These are phyloP conservation scores for Scomberomorus guttatus DNA, from an alignment of 2,797 vertebrate genomes.

Conservation along the genomic window DNA sequence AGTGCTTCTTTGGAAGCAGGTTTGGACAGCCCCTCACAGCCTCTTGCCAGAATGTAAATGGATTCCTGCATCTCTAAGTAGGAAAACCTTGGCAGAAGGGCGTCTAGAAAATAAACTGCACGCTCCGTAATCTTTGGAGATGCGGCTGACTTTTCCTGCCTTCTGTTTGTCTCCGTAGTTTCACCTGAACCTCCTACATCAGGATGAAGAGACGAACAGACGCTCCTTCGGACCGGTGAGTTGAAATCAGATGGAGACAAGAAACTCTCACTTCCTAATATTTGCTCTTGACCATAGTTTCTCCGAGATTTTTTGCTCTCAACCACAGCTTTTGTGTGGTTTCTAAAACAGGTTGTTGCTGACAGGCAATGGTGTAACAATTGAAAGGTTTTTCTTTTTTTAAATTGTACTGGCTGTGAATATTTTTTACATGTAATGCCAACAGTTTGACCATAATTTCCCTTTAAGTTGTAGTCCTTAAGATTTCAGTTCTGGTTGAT, in stretches of 20 bases:
- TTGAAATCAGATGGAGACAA: neutral
- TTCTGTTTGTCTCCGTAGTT: conserved; percentile 40
- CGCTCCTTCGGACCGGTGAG: conserved; percentile 76
- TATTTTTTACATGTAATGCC: too few species aligned
- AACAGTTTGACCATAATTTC: too few species aligned
- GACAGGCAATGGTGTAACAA: neutral
- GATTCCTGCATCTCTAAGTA: conserved; percentile 34
- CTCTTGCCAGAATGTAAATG: conserved; percentile 15
- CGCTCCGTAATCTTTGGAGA: neutral
- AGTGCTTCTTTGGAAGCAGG: neutral
- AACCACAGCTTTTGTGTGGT: neutral
- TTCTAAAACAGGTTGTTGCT: neutral
- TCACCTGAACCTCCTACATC: conserved; percentile 42
- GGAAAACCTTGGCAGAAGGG: neutral
- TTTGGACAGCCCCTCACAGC: conserved; percentile 1
- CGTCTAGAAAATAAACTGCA: neutral
- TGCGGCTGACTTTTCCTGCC: conserved; percentile 14
- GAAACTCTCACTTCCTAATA: conserved; percentile 1
- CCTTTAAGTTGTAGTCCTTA: too few species aligned
- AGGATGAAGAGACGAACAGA: conserved; percentile 68
- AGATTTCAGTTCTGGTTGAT: too few species aligned
- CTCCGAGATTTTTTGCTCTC: conserved; percentile 2
- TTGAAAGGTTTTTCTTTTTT: neutral
- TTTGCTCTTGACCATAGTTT: conserved; percentile 20
- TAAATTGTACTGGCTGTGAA: neutral